Conservation (phyloP, 2,113 vertebrate species). For the Nipponia nippon region DNA sequence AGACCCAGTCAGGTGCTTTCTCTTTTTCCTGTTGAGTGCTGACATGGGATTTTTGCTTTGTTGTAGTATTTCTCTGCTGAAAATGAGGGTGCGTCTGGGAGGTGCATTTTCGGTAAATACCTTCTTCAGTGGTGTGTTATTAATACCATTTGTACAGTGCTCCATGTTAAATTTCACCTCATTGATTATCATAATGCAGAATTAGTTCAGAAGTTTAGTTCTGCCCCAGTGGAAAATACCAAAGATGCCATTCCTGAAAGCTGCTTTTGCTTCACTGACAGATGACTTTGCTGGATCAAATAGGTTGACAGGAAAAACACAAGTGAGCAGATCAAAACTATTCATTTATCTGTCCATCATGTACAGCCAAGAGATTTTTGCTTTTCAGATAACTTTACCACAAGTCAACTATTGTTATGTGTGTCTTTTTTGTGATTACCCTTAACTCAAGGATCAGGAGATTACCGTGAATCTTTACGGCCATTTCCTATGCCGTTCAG, state of each 20-base stretch:
- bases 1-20: background rate
- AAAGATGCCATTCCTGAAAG: slow-evolving; percentile 52
- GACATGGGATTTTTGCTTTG: background rate
- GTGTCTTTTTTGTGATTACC: background rate
- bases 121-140: slow-evolving; percentile 2
- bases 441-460: background rate
- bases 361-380: background rate
- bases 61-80: background rate
- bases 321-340: slow-evolving; percentile 23
- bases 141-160: background rate
- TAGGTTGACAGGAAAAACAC: background rate
- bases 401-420: slow-evolving; percentile 27
- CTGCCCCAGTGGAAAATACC: slow-evolving; percentile 40
- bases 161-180: slow-evolving; percentile 20
- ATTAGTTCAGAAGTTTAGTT: slow-evolving; percentile 1
- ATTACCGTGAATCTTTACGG: background rate
- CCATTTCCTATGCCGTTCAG: background rate
- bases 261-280: slow-evolving; percentile 19
- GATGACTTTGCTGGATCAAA: slow-evolving; percentile 27
- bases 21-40: background rate
- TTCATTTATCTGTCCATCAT: slow-evolving; percentile 37
- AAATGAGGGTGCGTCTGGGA: background rate
- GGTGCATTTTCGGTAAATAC: background rate
- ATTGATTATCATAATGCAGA: slow-evolving; percentile 26
- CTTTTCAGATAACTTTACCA: slow-evolving; percentile 11